Percentiles rank a stretch among this genome's conserved stretches.
These are phyloP conservation scores for Xenotilapia longispinis DNA, from an alignment of 2,113 vertebrate genomes.

Conservation along the genomic window DNA sequence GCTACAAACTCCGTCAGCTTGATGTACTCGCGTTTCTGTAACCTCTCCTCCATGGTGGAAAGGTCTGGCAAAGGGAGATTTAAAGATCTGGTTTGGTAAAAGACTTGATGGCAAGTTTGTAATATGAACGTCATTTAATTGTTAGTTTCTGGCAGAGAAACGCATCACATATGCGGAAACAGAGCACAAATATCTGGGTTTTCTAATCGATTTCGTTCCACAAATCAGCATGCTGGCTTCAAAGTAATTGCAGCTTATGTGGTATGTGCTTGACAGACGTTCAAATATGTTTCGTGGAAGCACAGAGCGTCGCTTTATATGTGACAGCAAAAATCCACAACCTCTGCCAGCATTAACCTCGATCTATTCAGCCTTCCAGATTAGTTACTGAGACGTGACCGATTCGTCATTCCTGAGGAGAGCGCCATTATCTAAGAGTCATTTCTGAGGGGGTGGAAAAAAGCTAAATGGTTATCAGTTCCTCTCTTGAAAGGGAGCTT, in stretches of 20 bases:
- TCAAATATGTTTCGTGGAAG: conserved; percentile 16
- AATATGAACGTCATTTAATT: not conserved
- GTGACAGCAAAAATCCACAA: conserved; percentile 41
- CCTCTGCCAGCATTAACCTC: conserved; percentile 33
- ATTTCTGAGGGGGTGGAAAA: not conserved
- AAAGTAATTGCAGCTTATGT: conserved; percentile 31
- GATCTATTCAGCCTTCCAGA: conserved; percentile 2
- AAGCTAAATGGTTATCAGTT: not conserved
- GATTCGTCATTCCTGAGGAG: conserved; percentile 39
- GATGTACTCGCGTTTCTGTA: conserved; percentile 91
- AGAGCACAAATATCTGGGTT: not conserved
- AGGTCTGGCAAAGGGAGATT: conserved; percentile 75
- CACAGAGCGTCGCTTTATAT: conserved; percentile 30
- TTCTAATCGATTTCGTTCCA: not conserved
- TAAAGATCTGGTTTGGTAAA: not conserved
- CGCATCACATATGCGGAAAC: not conserved
- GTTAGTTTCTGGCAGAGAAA: not conserved
- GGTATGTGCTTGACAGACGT: conserved; percentile 20
- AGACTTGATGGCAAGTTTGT: not conserved
- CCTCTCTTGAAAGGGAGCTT: not conserved
- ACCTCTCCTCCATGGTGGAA: conserved; percentile 94
- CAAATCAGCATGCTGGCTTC: not conserved
- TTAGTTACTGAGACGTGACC: conserved; percentile 26
- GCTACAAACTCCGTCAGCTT: conserved; percentile 98
- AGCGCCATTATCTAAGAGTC: conserved; percentile 4